Base-by-base conservation (phyloP, 2,888 invertebrate species). In the Poecilus cupreus region DNA sequence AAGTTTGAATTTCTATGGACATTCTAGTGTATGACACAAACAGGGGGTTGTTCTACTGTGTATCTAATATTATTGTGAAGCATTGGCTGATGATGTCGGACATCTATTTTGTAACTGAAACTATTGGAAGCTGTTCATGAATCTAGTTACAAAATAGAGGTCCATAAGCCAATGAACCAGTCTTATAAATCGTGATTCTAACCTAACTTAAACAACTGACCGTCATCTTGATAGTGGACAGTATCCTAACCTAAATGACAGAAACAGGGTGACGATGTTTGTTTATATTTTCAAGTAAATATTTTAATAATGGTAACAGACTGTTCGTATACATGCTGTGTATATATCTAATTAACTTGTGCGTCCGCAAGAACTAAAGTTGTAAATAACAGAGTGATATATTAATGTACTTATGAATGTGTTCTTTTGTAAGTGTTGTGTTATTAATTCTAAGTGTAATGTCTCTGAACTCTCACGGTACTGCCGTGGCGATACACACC, bases 321-420 rank as follows among this genome's bases (percentile, higher is more conserved):
- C 64, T 72, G 46, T 72, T 72, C 64, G 72, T 26, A 72, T 68
- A 18, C 32, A 37, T 72, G 24, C 46, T 46, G 26, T 72, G 72
- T 72, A 72, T 46, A 72, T 72, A 72, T 68, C 32, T 68, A 16
- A 60, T 16, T 72, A 72, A 79, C 37, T 51, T 79, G 70, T 68
- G 70, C 37, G 80, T 80, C 72, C 80, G 72, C 70, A 80, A 80
- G 16, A 80, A 72, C 80, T 72, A 80, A 80, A 80, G 80, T 72
- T 80, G 72, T 80, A 72, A 39, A 72, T 72, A 70, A 49, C 43
- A 72, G 72, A 72, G 72, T 72, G 72, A 72, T 72, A 72, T 39
- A 60, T 64, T 64, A 60, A 39, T 64, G 72, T 80, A 80, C 70
- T 80, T 80, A 80, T 80, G 72, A 80, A 72, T 49, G 68, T 79